These are phyloP conservation scores for Apodemus agrarius DNA, from an alignment of 2,797 vertebrate genomes.

Conservation along the genomic window DNA sequence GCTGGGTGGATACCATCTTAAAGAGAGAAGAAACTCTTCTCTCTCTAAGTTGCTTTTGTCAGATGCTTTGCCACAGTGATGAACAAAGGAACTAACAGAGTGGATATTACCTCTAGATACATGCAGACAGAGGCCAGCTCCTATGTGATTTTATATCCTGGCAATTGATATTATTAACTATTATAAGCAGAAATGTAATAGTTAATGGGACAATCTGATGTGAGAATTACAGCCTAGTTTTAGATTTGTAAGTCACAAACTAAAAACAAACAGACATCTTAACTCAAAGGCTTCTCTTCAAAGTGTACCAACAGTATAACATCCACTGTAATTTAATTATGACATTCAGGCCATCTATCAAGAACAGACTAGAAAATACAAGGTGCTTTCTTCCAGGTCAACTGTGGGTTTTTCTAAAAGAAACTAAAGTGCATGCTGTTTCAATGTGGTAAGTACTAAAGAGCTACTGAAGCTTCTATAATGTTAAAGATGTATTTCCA, in stretches of 20 bases:
- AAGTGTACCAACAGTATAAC: background rate
- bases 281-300: background rate
- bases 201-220: background rate
- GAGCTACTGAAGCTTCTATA: background rate
- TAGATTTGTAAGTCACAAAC: constrained; percentile 3
- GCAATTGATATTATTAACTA: background rate
- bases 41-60: background rate
- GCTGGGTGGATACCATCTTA: background rate
- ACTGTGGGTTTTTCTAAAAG: constrained; percentile 30
- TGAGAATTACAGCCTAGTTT: background rate
- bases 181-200: background rate
- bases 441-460: background rate
- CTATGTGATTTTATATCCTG: background rate
- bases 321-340: background rate
- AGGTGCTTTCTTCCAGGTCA: background rate
- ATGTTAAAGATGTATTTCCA: background rate
- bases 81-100: background rate
- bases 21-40: background rate
- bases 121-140: too few species aligned
- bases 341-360: background rate
- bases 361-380: background rate
- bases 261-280: constrained; percentile 38
- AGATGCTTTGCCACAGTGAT: background rate
- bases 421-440: background rate
- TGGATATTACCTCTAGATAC: background rate